phyloP scores from a whole-genome alignment of 2,888 invertebrate genomes.

The Pimpla rufipes region DNA sequence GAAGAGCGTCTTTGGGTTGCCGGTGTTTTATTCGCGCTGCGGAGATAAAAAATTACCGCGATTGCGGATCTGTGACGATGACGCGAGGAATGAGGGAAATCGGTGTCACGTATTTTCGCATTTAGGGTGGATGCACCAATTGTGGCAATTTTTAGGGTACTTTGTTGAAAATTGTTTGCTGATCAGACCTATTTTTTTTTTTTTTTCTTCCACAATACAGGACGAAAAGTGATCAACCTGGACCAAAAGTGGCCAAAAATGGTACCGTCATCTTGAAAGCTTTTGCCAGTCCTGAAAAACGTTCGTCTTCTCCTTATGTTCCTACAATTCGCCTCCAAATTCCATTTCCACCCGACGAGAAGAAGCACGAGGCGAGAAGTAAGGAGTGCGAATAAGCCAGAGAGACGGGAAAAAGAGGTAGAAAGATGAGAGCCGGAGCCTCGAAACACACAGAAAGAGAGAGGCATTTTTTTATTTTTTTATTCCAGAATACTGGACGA shows the following conservation, averaged over 20 bases:
- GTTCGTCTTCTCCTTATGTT: neutral
- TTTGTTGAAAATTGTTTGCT: too few relatives aligned
- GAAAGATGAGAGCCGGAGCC: too few relatives aligned
- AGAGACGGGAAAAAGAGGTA: neutral
- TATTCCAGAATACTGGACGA: too few relatives aligned
- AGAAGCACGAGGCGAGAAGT: neutral
- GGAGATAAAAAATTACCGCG: neutral
- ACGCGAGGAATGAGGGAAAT: neutral
- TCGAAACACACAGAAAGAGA: too few relatives aligned
- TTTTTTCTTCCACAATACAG: too few relatives aligned
- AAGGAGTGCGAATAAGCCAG: slow-evolving; percentile 1
- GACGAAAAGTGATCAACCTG: too few relatives aligned
- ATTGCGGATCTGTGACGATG: neutral
- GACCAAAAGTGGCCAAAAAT: neutral
- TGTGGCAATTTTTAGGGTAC: too few relatives aligned
- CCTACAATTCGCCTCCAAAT: neutral
- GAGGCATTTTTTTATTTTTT: too few relatives aligned
- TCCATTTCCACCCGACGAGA: neutral
- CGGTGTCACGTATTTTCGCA: neutral
- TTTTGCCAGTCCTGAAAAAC: neutral
- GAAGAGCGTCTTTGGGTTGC: neutral
- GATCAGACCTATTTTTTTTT: too few relatives aligned
- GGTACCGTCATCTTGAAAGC: neutral
- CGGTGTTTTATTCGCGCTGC: neutral
- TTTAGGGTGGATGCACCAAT: too few relatives aligned